Conservation (phyloP, 1,140 invertebrate genomes). For the Polypedilum pembai region DNA sequence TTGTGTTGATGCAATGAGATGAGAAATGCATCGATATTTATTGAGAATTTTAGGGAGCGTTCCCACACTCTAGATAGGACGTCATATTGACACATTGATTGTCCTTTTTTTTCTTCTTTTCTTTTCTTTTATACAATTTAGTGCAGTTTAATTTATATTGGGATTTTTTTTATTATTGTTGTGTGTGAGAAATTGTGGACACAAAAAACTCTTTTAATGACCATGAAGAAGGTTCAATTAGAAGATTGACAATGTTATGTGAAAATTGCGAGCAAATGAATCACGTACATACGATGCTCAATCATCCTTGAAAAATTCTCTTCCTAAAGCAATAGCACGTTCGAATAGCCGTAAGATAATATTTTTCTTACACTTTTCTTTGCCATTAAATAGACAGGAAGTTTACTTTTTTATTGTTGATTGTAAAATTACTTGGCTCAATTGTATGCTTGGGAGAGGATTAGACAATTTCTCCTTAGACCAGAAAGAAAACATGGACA, state of each 20-base stretch:
- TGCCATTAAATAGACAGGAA: conserved; percentile 3
- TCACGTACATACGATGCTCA: too few relatives aligned
- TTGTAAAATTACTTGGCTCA: conserved; percentile 14
- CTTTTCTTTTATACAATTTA: neutral
- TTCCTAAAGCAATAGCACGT: too few relatives aligned
- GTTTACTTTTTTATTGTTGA: neutral
- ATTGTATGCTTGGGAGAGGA: conserved; percentile 2
- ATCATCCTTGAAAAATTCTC: too few relatives aligned
- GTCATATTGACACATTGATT: neutral
- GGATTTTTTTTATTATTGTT: neutral
- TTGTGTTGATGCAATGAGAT: conserved; percentile 17
- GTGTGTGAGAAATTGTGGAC: too few relatives aligned
- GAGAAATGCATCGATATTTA: conserved; percentile 2
- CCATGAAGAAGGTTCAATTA: too few relatives aligned
- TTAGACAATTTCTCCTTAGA: conserved; percentile 9
- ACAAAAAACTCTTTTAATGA: too few relatives aligned
- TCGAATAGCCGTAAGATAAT: too few relatives aligned
- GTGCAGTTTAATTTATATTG: neutral
- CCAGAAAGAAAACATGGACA: neutral
- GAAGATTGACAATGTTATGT: too few relatives aligned
- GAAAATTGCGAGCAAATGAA: too few relatives aligned
- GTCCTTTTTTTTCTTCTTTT: conserved; percentile 1
- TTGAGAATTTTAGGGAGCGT: neutral
- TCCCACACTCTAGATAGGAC: neutral
- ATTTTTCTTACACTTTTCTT: too few relatives aligned